phyloP scores from a whole-genome alignment of 2,888 invertebrate species.

The Lasius fuliginosus region DNA sequence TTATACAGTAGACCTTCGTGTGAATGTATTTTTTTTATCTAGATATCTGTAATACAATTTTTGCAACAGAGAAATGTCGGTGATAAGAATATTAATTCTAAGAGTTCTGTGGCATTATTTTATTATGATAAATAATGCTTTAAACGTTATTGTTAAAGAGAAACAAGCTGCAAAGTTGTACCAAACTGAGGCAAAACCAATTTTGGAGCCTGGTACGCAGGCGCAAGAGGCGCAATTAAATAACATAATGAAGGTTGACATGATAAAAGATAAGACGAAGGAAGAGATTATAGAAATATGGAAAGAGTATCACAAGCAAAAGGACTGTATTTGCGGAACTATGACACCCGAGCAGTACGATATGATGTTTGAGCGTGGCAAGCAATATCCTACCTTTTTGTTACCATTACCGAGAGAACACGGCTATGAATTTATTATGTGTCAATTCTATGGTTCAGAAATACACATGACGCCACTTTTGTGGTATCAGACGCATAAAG shows the following conservation, averaged over 20 bases:
- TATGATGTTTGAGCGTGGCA: conserved; percentile 88
- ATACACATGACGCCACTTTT: conserved; percentile 95
- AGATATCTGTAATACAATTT: background rate
- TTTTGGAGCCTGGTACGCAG: conserved; percentile 63
- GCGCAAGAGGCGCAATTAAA: conserved; percentile 86
- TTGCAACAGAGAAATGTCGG: background rate
- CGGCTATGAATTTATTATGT: conserved; percentile 95
- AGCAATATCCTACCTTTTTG: conserved; percentile 90
- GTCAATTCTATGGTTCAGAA: conserved; percentile 91
- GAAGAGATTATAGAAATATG: conserved; percentile 93
- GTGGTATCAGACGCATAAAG: conserved; percentile 95
- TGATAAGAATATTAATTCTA: conserved; percentile 28
- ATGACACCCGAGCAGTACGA: conserved; percentile 89
- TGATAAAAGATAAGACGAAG: conserved; percentile 90
- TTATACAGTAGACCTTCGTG: background rate
- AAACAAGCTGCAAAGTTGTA: conserved; percentile 78
- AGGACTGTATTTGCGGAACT: conserved; percentile 92
- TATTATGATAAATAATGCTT: conserved; percentile 1
- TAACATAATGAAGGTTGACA: conserved; percentile 92
- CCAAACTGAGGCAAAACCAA: conserved; percentile 76
- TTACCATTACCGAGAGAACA: conserved; percentile 93
- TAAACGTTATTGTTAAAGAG: conserved; percentile 77
- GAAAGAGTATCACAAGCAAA: conserved; percentile 93
- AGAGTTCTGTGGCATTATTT: background rate
- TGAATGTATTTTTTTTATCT: background rate